Conservation (phyloP, 2,888 invertebrate species). For the Odontocerum albicorne region DNA sequence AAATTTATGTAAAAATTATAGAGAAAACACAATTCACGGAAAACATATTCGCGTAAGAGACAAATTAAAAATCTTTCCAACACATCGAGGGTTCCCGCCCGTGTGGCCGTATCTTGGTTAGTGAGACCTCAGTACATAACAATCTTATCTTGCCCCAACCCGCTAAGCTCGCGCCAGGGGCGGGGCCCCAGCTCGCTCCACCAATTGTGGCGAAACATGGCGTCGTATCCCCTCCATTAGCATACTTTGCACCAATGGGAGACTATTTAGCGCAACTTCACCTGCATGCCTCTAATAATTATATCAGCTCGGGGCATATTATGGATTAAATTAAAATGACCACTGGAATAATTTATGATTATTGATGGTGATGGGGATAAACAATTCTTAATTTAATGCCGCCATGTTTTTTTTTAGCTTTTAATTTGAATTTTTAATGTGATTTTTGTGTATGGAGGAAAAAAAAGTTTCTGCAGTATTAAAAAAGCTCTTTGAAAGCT, state of each 20-base stretch:
- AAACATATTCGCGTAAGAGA: no score
- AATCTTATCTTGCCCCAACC: constrained; percentile 12
- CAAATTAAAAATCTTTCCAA: no score
- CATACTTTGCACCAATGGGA: constrained; percentile 12
- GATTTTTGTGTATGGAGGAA: constrained; percentile 20
- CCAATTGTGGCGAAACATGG: constrained; percentile 26
- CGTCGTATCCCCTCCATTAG: constrained; percentile 18
- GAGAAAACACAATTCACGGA: no score
- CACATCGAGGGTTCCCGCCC: constrained; percentile 12
- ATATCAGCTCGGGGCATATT: constrained; percentile 26
- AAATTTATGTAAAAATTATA: no score
- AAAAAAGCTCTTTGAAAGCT: no score
- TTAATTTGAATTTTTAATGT: constrained; percentile 22
- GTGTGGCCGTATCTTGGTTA: constrained; percentile 12
- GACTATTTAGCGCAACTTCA: constrained; percentile 11
- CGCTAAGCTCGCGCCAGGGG: constrained; percentile 1
- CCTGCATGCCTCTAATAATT: constrained; percentile 26
- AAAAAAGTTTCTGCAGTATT: no score
- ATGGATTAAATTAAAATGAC: constrained; percentile 34
- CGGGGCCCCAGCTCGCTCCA: constrained; percentile 8
- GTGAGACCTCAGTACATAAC: constrained; percentile 2
- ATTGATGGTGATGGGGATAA: constrained; percentile 27
- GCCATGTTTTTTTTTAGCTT: constrained; percentile 16
- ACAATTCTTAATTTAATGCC: constrained; percentile 20
- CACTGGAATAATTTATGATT: constrained; percentile 31